Evolutionary conservation across 2,113 vertebrate species (phyloP).

Genomic region (Brachyistius frenatus): DNA sequence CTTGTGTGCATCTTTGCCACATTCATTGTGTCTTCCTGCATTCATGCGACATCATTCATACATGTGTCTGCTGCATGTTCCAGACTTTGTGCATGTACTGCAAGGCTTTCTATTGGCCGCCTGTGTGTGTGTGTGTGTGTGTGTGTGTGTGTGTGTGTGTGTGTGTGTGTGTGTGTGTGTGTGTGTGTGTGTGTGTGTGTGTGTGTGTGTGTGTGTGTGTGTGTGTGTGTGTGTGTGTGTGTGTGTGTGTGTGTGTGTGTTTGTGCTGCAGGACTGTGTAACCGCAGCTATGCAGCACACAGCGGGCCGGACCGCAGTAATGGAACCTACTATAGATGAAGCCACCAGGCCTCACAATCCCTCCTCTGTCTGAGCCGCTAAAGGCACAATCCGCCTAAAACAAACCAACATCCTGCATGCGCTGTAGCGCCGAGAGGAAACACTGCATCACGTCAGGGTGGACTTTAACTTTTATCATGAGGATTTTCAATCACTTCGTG

Average conservation of each 20-base stretch:
- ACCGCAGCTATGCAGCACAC: slow-evolving; percentile 71
- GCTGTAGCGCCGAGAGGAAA: neutral
- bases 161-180: slow-evolving; percentile 10
- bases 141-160: too few species aligned
- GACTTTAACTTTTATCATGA: neutral
- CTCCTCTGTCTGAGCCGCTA: slow-evolving; percentile 62
- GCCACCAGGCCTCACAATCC: slow-evolving; percentile 66
- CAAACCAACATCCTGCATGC: slow-evolving; percentile 26
- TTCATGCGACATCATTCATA: too few species aligned
- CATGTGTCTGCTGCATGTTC: too few species aligned
- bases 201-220: too few species aligned
- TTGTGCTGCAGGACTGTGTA: slow-evolving; percentile 46
- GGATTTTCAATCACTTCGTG: too few species aligned
- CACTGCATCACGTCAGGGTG: rapidly evolving
- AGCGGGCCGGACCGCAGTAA: slow-evolving; percentile 59
- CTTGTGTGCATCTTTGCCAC: too few species aligned
- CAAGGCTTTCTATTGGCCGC: too few species aligned
- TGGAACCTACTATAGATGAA: slow-evolving; percentile 69
- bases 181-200: slow-evolving; percentile 20
- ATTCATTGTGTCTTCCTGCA: too few species aligned
- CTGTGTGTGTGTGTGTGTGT: too few species aligned
- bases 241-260: slow-evolving; percentile 14
- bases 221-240: too few species aligned
- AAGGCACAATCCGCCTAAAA: slow-evolving; percentile 50
- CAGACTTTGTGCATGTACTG: too few species aligned